These are phyloP conservation scores for Ictalurus furcatus DNA, from an alignment of 2,113 vertebrate species.

Conservation along the genomic window DNA sequence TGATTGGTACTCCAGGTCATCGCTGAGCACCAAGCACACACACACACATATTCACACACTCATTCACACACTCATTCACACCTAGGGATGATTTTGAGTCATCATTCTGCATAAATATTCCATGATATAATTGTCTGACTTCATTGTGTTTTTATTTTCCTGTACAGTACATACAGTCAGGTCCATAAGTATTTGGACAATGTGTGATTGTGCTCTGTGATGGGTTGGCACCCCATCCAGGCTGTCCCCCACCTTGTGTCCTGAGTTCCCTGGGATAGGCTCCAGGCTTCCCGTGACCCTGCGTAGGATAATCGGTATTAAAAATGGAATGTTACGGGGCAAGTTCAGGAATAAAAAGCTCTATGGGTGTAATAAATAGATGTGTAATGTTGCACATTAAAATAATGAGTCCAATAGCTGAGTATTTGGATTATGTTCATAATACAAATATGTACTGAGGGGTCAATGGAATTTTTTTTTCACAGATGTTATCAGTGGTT, in stretches of 20 bases:
- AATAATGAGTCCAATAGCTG: not conserved
- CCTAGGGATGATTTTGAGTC: not conserved
- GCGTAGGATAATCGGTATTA: too few relatives aligned
- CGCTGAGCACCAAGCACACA: not conserved
- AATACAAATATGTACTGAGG: not conserved
- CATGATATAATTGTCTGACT: not conserved
- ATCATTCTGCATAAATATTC: not conserved
- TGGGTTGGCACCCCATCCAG: too few relatives aligned
- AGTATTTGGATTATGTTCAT: not conserved
- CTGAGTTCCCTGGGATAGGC: too few relatives aligned
- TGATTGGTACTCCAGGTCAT: not conserved
- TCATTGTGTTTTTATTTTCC: too few relatives aligned
- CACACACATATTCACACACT: not conserved
- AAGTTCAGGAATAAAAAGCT: not conserved
- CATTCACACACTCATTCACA: not conserved
- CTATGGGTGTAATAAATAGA: not conserved
- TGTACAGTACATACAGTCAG: not conserved
- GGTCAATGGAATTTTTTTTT: not conserved
- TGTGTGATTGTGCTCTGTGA: too few relatives aligned
- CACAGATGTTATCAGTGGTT: not conserved
- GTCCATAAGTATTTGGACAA: not conserved
- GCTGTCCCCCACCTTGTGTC: too few relatives aligned
- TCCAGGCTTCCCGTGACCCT: too few relatives aligned
- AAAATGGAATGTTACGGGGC: too few relatives aligned
- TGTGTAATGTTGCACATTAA: not conserved